Evolutionary conservation across 2,888 invertebrate genomes (phyloP), one percentile per base, ranked within the genome.

Genomic region (Himalopsyche anomala): DNA sequence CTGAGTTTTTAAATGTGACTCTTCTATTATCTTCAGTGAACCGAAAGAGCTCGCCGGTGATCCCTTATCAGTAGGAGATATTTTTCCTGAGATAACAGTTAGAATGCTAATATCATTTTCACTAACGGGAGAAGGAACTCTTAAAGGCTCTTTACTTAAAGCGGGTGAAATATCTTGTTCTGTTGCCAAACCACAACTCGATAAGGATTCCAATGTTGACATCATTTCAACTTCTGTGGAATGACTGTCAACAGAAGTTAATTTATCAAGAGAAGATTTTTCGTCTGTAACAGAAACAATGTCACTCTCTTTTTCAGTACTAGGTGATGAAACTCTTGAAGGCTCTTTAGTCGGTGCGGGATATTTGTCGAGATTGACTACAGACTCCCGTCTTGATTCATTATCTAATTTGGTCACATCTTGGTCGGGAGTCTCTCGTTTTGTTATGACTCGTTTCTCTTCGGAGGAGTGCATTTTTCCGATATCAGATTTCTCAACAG

Each of bases 381-480:
- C n/a, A 5, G 56, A 56, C 56, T 56, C 56, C 9, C 8, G 8
- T n/a, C 1, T 56, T 1, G 56, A 56, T 2, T 1, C 4, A n/a
- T 5, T 82, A 55, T 83, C 90, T 45, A 8, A 45, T 45, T 45
- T 2, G 8, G 5, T 6, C 9, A 9, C 11, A 9, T 45, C 45
- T 9, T 9, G 45, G 9, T 45, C 45, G 9, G 11, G 45, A 45
- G 45, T 9, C 5, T 45, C 5, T 9, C 5, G 45, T 45, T 45
- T 56, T 56, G n/a, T 4, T 56, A 17, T 8, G 5, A n/a, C 17
- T 19, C 17, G 8, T 56, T 17, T 8, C 2, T 2, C 56, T n/a
- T 6, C 19, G 5, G 56, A 0, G 2, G n/a, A 17, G 4, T n/a
- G 56, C 5, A 5, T 8, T 5, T n/a, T 9, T 0, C 1, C n/a